phyloP scores from a whole-genome alignment of 2,113 vertebrate species.

The Heteronetta atricapilla region DNA sequence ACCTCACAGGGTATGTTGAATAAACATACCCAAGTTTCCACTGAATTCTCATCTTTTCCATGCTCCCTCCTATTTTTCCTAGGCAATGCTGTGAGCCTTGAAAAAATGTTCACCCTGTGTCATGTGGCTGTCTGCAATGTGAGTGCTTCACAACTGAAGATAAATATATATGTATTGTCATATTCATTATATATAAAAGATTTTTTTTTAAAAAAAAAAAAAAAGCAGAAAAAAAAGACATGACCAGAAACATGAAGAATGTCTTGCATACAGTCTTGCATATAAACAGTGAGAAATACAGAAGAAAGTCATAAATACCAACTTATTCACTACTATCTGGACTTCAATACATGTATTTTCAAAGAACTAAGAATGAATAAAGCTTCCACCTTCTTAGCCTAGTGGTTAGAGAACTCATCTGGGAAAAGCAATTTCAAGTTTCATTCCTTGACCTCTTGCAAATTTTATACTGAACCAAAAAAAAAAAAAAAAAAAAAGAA shows the following conservation, averaged over 20 bases:
- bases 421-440: background rate
- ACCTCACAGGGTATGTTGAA: background rate
- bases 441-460: background rate
- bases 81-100: background rate
- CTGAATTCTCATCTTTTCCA: background rate
- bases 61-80: background rate
- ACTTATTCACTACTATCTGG: background rate
- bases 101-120: background rate
- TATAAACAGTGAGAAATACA: background rate
- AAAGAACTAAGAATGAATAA: background rate
- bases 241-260: background rate
- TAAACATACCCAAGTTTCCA: background rate
- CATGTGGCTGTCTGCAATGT: background rate
- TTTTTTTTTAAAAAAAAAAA: no score
- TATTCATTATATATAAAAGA: background rate
- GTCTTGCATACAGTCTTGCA: background rate
- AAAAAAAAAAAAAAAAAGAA: background rate
- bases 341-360: background rate
- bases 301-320: background rate
- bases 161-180: background rate
- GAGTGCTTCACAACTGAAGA: background rate
- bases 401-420: background rate
- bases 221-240: no score
- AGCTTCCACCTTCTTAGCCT: background rate
- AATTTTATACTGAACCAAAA: background rate